Base-by-base conservation (phyloP, 2,888 invertebrate species). In the Macrosoma leucophasiata region DNA sequence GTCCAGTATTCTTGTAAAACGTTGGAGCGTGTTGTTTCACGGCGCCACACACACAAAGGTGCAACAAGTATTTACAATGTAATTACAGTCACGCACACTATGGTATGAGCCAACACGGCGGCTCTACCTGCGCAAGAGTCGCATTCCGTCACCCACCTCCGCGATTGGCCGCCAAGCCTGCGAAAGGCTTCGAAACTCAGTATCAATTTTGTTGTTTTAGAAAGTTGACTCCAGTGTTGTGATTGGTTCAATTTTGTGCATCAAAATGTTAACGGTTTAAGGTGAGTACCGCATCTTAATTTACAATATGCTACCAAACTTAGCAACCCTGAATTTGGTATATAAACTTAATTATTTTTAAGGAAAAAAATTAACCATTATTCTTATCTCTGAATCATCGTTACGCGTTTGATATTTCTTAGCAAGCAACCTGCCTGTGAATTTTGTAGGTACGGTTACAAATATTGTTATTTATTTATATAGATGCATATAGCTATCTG, bases 121-220 rank as follows among this genome's bases (percentile, higher is more conserved):
- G 45, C 57, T 60, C 58, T 78, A 79, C 79, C 78, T 81, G 82
- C 81, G 82, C 81, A 58, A 52, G 82, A 75, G 81, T 72, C 75
- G 55, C 82, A 82, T 82, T 82, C 81, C 79, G 75, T 67, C 67
- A 67, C 54, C 62, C 65, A 72, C 74, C 73, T 67, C 58, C 65
- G 71, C 70, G 58, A 73, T 69, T 69, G 73, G 69, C 62, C 70
- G 67, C 51, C 69, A 55, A 74, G 65, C 70, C 71, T 68, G 48
- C 54, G 57, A n/a, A 68, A 79, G 75, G 70, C 75, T 78, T 71
- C 55, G 52, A 52, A 56, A 60, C 53, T 50, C 48, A 42, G 57
- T 52, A 55, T 62, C 57, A 49, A 52, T 36, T 36, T 32, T 36
- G 29, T 41, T 41, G 61, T 60, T 71, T 77, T 77, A 76, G 73